phyloP scores from a whole-genome alignment of 2,888 invertebrate genomes.

The Drosophila macrospina region DNA sequence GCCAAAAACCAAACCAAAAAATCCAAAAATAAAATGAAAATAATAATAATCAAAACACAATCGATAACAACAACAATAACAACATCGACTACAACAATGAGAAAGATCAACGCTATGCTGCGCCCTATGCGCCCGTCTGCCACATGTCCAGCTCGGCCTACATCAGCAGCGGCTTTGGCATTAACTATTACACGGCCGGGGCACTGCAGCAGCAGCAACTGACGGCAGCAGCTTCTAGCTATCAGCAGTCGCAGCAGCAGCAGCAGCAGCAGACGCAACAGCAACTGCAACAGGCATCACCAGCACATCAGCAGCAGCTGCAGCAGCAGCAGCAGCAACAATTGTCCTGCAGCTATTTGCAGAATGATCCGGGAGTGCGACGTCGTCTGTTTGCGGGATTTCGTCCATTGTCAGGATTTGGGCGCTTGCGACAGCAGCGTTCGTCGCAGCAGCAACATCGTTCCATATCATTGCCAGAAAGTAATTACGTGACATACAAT shows the following conservation, averaged over 20 bases:
- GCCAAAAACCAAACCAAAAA: constrained; percentile 42
- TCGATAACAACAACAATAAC: constrained; percentile 37
- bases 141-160: constrained; percentile 80
- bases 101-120: constrained; percentile 77
- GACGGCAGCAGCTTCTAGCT: constrained; percentile 30
- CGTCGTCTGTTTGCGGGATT: constrained; percentile 92
- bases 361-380: constrained; percentile 88
- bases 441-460: constrained; percentile 92
- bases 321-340: constrained; percentile 46
- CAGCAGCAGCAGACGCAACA: constrained; percentile 31
- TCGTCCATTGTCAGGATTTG: constrained; percentile 91
- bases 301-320: constrained; percentile 53
- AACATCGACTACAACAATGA: constrained; percentile 23
- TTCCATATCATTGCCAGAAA: constrained; percentile 94
- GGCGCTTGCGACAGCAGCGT: constrained; percentile 88
- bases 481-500: constrained; percentile 86
- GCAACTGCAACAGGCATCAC: constrained; percentile 40
- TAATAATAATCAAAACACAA: constrained; percentile 34
- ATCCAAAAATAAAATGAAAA: constrained; percentile 29
- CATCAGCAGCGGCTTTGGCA: constrained; percentile 81
- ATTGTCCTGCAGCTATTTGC: constrained; percentile 41
- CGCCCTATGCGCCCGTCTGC: constrained; percentile 66
- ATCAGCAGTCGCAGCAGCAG: constrained; percentile 42
- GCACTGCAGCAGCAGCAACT: constrained; percentile 48
- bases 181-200: constrained; percentile 79